Base-by-base conservation (phyloP, 2,113 vertebrate genomes). In the Smithornis capensis region DNA sequence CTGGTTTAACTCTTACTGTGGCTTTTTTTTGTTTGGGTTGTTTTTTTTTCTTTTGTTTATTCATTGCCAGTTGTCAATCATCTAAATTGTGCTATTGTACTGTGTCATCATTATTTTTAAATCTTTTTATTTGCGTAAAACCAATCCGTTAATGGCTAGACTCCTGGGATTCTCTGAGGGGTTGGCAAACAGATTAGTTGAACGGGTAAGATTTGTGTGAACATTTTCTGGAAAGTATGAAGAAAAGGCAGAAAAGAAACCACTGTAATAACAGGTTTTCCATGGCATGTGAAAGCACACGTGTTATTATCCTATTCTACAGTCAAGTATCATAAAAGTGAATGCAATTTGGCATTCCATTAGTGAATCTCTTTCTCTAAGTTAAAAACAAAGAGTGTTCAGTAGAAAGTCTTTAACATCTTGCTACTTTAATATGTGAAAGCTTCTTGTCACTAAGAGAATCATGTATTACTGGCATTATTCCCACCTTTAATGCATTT, bases 401-500 rank as follows among this genome's bases (percentile, higher is more conserved):
- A 60, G 74, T 97, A 83, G 93, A 95, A 98, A 96, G 96, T 96
- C 96, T 96, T 98, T 97, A 97, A 95, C 88, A 78, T 97, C 94
- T 87, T 94, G 82, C 94, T 94, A 45, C 91, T 97, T 96, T 97
- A 97, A 96, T 98, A 96, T 69, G 86, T 95, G 97, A 95, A 97
- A 96, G 81, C 91, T 95, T 92, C 95, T 97, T 94, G 93, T 96
- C 95, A 92, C 95, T 94, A 83, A 95, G 92, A 97, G 92, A 95
- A 96, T 95, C 59, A 4, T 88, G 64, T 75, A 89, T 74, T 94
- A 65, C 77, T 98, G 98, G 98, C 97, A 90, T 89, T 87, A 49
- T 93, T 97, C 97, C 98, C 95, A 96, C 95, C 89, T 96, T 97
- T 97, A 98, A 98, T 98, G 97, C 97, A 94, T 97, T 97, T 95